These are phyloP conservation scores for Eristalinus sepulchralis DNA, from an alignment of 2,888 invertebrate genomes.

Conservation along the genomic window DNA sequence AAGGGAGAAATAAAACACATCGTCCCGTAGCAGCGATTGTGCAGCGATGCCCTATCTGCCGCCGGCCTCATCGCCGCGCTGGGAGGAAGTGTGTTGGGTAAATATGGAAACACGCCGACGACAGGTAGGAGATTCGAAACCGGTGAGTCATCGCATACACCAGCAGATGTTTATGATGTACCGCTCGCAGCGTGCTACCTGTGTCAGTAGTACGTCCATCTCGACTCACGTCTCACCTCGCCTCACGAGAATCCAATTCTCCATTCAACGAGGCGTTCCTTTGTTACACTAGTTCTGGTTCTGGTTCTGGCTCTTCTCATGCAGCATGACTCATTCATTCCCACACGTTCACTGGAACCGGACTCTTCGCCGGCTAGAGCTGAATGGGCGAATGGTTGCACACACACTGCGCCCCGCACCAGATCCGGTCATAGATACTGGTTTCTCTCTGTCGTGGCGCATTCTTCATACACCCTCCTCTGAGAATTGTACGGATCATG, in stretches of 20 bases:
- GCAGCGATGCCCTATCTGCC: not conserved
- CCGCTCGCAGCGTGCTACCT: not conserved
- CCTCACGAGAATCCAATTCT: not conserved
- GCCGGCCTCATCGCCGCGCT: not conserved
- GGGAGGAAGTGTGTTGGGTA: slow-evolving; percentile 60
- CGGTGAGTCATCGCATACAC: slow-evolving; percentile 45
- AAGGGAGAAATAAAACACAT: not conserved
- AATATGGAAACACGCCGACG: slow-evolving; percentile 38
- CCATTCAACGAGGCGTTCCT: not conserved
- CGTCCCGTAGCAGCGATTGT: not conserved
- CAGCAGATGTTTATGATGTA: slow-evolving; percentile 39
- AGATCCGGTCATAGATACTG: slow-evolving; percentile 19
- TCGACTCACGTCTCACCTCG: not conserved
- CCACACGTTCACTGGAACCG: slow-evolving; percentile 3
- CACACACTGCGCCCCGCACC: not conserved
- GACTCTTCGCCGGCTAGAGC: not conserved
- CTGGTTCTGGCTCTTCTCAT: not conserved
- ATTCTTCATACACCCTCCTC: slow-evolving; percentile 30
- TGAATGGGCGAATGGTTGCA: slow-evolving; percentile 7
- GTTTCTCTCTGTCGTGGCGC: slow-evolving; percentile 15
- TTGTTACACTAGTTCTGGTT: not conserved
- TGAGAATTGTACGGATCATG: slow-evolving; percentile 13
- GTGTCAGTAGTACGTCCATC: not conserved
- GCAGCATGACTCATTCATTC: slow-evolving; percentile 26
- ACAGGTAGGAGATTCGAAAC: slow-evolving; percentile 35